Base-by-base conservation (phyloP, 2,888 invertebrate species). In the Dolichomitus sp. region DNA sequence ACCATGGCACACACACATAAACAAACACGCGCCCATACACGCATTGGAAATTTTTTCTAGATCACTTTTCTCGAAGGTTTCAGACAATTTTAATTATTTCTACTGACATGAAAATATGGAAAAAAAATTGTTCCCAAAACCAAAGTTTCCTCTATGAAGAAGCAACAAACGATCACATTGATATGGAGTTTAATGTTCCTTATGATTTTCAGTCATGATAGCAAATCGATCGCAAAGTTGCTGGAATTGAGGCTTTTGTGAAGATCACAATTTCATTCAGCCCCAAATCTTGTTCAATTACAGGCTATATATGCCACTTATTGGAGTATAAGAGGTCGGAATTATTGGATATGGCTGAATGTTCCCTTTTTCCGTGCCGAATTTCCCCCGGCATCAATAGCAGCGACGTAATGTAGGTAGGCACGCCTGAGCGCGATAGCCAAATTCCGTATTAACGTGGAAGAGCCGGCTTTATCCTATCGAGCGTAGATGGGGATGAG, bases 371-470 rank as follows among this genome's bases (percentile, higher is more conserved):
- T n/a, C 33, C 52, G 59, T 42, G 12, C n/a, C 59, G 57, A 73
- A 73, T 45, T 70, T 69, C 50, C 27, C 57, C 37, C 57, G 52
- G 66, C 33, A 68, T 66, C 50, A 37, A 73, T 66, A 42, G 33
- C 14, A 19, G 23, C 50, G n/a, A 12, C 27, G 40, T 42, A 61
- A 77, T 61, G 59, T 59, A 17, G n/a, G 48, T 48, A 12, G 27
- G 48, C 14, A 57, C 73, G 73, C 30, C 66, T 50, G 50, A 80
- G 59, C 63, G 73, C 82, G 73, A 85, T 76, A 79, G 81, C 80
- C 74, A 85, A 81, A 85, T 87, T 84, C 77, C 77, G 80, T 81
- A 84, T 84, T 77, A 86, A 76, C 79, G 76, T 57, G 75, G 81
- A 81, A 80, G 50, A 48, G 33, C 80, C 79, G 69, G 76, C 80